These are phyloP conservation scores for Macropus fuliginosus DNA, from an alignment of 2,797 vertebrate species.

Conservation along the genomic window DNA sequence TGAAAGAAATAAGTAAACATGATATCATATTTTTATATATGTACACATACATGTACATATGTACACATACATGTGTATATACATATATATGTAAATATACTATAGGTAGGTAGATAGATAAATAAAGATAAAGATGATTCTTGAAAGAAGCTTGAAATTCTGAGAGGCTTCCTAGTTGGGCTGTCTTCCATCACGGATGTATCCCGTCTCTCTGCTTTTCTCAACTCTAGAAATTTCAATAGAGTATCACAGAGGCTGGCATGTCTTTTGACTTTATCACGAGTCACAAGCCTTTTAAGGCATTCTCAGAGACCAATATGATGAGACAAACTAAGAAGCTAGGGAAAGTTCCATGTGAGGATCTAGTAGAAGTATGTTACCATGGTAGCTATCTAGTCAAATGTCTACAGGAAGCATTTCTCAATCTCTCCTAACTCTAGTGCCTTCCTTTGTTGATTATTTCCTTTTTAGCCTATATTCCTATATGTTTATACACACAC, in stretches of 20 bases:
- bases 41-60: accelerated
- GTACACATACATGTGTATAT: accelerated
- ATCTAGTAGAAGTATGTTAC: background rate
- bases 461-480: background rate
- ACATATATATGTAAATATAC: accelerated
- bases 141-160: background rate
- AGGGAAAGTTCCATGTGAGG: background rate
- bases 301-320: too few relatives aligned
- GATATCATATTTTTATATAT: too few relatives aligned
- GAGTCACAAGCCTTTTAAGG: too few relatives aligned
- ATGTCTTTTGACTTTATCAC: too few relatives aligned
- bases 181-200: too few relatives aligned
- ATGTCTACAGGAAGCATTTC: background rate
- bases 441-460: background rate
- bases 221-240: too few relatives aligned
- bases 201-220: too few relatives aligned
- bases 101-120: background rate
- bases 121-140: background rate
- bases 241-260: too few relatives aligned
- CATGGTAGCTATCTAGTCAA: background rate
- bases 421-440: background rate
- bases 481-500: background rate
- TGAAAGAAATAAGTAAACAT: background rate
- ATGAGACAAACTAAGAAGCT: background rate
- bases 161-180: background rate